Percentiles rank a stretch among this genome's conserved stretches.
Evolutionary conservation across 2,888 invertebrate species (phyloP).

Genomic region (Seira musarum): DNA sequence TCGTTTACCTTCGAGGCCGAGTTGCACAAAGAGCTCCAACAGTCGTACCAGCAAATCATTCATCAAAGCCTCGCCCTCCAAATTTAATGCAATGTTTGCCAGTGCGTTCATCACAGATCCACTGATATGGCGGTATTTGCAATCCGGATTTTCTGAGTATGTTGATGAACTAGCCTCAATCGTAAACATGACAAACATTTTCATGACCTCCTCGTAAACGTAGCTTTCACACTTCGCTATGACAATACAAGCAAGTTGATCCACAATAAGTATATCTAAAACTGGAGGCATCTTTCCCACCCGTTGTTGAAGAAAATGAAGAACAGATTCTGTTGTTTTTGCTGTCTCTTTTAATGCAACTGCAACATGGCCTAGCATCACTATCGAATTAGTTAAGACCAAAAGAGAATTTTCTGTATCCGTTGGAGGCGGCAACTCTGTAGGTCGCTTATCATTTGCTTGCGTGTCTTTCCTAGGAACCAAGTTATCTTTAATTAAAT

Average conservation of each 20-base stretch:
- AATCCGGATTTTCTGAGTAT: slow-evolving; percentile 76
- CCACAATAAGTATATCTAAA: slow-evolving; percentile 94
- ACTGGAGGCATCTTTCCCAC: slow-evolving; percentile 94
- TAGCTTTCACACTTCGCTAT: slow-evolving; percentile 89
- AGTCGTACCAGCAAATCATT: slow-evolving; percentile 89
- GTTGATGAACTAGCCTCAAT: slow-evolving; percentile 90
- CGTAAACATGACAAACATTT: slow-evolving; percentile 97
- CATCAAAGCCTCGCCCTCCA: slow-evolving; percentile 89
- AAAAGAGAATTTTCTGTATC: slow-evolving; percentile 74
- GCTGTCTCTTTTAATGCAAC: slow-evolving; percentile 94
- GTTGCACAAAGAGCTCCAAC: slow-evolving; percentile 96
- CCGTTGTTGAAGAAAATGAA: slow-evolving; percentile 96
- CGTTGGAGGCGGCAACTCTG: not conserved
- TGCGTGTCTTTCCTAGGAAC: slow-evolving; percentile 59
- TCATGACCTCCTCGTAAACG: slow-evolving; percentile 95
- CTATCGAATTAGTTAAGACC: slow-evolving; percentile 96
- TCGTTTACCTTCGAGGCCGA: slow-evolving; percentile 96
- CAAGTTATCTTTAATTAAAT: too few relatives aligned
- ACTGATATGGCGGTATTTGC: slow-evolving; percentile 82
- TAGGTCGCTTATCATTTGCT: slow-evolving; percentile 12
- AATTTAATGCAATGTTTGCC: slow-evolving; percentile 95
- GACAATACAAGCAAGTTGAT: slow-evolving; percentile 98
- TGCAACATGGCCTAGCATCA: slow-evolving; percentile 97
- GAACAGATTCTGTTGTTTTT: slow-evolving; percentile 93
- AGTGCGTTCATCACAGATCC: slow-evolving; percentile 96